These are phyloP conservation scores for Lithosia quadra DNA, from an alignment of 2,888 invertebrate species.

Conservation along the genomic window DNA sequence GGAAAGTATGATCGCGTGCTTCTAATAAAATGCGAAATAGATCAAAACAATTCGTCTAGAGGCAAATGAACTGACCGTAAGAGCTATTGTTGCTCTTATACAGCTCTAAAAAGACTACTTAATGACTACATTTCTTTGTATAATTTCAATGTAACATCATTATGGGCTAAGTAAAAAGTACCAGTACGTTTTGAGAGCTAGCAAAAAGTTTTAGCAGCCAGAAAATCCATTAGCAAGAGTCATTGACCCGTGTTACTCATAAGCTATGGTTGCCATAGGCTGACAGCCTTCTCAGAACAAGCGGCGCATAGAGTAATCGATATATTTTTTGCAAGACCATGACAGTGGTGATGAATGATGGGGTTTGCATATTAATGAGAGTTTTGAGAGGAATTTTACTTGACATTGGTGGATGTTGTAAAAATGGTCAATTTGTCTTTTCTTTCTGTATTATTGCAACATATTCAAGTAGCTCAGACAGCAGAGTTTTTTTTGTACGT, in stretches of 20 bases:
- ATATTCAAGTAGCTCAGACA: too few species aligned
- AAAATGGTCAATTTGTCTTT: too few species aligned
- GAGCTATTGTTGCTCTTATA: conserved; percentile 15
- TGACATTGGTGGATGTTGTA: neutral
- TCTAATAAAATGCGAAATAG: conserved; percentile 18
- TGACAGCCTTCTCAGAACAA: conserved; percentile 32
- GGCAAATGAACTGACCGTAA: conserved; percentile 16
- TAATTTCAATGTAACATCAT: conserved; percentile 40
- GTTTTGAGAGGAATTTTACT: neutral
- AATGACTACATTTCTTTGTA: conserved; percentile 36
- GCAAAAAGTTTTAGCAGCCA: conserved; percentile 50
- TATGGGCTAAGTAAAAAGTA: conserved; percentile 34
- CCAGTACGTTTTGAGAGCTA: conserved; percentile 30
- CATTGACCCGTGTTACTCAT: conserved; percentile 54
- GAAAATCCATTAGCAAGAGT: conserved; percentile 56
- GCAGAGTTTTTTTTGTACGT: too few species aligned
- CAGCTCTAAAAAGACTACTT: conserved; percentile 17
- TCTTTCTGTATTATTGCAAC: neutral
- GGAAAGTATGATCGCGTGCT: conserved; percentile 12
- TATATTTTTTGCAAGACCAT: conserved; percentile 34
- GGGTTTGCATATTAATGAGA: conserved; percentile 1
- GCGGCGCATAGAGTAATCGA: conserved; percentile 31
- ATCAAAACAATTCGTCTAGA: conserved; percentile 14
- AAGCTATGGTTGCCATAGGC: conserved; percentile 28
- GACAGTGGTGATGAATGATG: neutral